These are phyloP conservation scores for Drosophila crucigera DNA, from an alignment of 2,888 invertebrate genomes.

Conservation along the genomic window DNA sequence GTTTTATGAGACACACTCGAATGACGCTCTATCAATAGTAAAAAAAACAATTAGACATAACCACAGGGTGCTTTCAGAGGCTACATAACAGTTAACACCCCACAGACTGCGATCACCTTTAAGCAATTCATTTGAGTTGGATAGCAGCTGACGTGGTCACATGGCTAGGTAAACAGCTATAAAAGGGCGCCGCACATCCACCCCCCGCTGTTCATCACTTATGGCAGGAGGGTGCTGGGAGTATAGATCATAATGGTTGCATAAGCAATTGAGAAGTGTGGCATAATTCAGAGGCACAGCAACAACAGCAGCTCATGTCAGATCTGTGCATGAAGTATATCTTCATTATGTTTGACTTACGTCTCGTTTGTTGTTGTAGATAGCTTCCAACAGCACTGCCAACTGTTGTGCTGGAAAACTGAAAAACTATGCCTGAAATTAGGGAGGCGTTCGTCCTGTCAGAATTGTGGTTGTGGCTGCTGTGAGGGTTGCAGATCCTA, in stretches of 20 bases:
- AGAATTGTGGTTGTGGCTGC: constrained; percentile 10
- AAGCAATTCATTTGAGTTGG: constrained; percentile 11
- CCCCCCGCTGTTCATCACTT: constrained; percentile 18
- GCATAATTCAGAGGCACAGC: constrained; percentile 57
- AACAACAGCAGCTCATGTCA: constrained; percentile 51
- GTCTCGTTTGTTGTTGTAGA: background rate
- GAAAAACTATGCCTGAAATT: constrained; percentile 26
- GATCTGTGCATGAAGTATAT: constrained; percentile 29
- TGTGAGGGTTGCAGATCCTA: constrained; percentile 34
- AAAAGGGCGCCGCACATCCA: constrained; percentile 15
- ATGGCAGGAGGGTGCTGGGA: constrained; percentile 45
- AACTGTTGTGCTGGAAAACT: constrained; percentile 54
- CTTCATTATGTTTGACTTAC: constrained; percentile 3
- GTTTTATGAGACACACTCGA: constrained; percentile 17
- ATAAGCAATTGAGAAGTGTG: constrained; percentile 67
- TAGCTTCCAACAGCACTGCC: constrained; percentile 23
- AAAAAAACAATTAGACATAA: constrained; percentile 46
- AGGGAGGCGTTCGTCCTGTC: constrained; percentile 37
- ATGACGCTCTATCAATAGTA: constrained; percentile 1
- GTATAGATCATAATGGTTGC: constrained; percentile 47
- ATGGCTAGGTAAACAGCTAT: constrained; percentile 23
- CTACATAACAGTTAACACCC: constrained; percentile 42
- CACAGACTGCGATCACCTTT: constrained; percentile 35
- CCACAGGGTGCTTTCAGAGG: constrained; percentile 56
- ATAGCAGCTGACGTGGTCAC: constrained; percentile 63